A percentile compares a stretch with the other conserved stretches of the same genome.
Conservation (phyloP, 2,113 vertebrate species). For the Vicugna pacos region DNA sequence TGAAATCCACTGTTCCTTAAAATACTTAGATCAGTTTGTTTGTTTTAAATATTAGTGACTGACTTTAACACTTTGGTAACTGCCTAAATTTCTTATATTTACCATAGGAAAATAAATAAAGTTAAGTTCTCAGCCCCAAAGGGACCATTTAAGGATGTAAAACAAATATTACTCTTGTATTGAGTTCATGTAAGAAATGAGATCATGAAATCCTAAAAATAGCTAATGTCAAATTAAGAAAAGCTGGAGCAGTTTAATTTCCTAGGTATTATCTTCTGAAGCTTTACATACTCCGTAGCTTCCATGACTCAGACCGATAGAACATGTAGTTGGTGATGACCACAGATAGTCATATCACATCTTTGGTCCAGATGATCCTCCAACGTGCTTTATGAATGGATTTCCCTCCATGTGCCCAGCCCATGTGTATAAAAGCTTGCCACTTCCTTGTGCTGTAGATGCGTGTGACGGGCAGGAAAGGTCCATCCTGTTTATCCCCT, state of each 20-base stretch:
- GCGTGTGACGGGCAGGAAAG: neutral
- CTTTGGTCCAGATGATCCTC: constrained; percentile 28
- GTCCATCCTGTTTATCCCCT: constrained; percentile 50
- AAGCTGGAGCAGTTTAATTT: constrained; percentile 68
- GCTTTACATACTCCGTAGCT: neutral
- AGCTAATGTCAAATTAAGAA: constrained; percentile 24
- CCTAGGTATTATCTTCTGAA: constrained; percentile 42
- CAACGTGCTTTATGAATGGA: neutral
- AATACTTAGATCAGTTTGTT: constrained; percentile 81
- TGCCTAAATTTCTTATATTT: constrained; percentile 64
- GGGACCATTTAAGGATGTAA: constrained; percentile 69
- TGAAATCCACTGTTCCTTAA: constrained; percentile 76
- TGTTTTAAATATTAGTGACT: constrained; percentile 81
- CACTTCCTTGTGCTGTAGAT: neutral
- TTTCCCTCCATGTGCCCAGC: neutral
- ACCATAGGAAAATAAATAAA: constrained; percentile 67
- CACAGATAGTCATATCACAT: neutral
- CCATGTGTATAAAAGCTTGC: neutral
- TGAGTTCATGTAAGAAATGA: constrained; percentile 63
- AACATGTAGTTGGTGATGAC: neutral
- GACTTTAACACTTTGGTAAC: constrained; percentile 75
- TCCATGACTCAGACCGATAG: neutral
- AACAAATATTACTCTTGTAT: constrained; percentile 66
- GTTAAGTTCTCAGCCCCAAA: constrained; percentile 45
- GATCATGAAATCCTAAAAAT: constrained; percentile 48